Evolutionary conservation across 2,113 vertebrate species (phyloP).

Genomic region (Oryctolagus cuniculus): DNA sequence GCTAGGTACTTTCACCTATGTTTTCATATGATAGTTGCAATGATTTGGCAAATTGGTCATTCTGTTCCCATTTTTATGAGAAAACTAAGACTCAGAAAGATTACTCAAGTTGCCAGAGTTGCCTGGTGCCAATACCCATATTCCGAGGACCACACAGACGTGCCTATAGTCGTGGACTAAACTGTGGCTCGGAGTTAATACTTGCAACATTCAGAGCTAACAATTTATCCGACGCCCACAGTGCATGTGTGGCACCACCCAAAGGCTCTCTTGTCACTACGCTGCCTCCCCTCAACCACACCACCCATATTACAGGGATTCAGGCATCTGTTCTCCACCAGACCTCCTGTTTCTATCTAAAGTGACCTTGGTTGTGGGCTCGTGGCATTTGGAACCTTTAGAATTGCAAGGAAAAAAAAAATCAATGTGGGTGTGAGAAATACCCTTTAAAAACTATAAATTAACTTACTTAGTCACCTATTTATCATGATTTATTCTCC

Average conservation of each 20-base stretch:
- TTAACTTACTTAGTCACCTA: constrained; percentile 81
- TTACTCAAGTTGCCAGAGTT: background rate
- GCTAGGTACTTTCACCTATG: background rate
- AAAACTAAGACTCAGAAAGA: background rate
- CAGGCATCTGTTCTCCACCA: constrained; percentile 50
- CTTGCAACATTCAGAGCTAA: constrained; percentile 37
- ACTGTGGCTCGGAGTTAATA: background rate
- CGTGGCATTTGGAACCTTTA: constrained; percentile 59
- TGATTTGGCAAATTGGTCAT: background rate
- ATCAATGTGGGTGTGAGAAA: constrained; percentile 56
- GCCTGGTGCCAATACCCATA: background rate
- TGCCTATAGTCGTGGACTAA: background rate
- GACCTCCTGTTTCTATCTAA: constrained; percentile 21
- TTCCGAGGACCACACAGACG: background rate
- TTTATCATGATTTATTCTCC: constrained; percentile 76
- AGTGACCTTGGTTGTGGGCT: constrained; percentile 59
- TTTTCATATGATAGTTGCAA: background rate
- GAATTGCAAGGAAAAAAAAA: constrained; percentile 45
- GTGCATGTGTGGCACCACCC: background rate
- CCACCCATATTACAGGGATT: constrained; percentile 25
- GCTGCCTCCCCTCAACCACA: constrained; percentile 64
- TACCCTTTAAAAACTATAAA: constrained; percentile 66
- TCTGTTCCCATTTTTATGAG: background rate
- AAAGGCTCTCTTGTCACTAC: constrained; percentile 3
- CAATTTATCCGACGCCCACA: constrained; percentile 54